Conservation (phyloP, 2,113 vertebrate genomes). For the Etia nguti region DNA sequence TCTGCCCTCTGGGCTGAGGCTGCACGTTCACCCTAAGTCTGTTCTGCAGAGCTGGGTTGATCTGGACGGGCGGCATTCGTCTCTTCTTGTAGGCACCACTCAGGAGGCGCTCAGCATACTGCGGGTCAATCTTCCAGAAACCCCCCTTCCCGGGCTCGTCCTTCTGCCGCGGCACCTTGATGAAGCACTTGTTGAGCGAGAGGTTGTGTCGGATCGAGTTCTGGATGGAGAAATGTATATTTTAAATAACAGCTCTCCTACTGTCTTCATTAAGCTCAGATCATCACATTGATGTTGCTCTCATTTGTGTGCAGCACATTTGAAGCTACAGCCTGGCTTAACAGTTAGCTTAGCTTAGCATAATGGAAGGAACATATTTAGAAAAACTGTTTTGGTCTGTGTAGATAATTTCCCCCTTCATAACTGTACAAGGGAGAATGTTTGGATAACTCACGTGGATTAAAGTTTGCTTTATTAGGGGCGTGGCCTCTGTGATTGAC, state of each 20-base stretch:
- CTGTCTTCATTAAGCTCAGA: not conserved
- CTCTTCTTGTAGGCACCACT: slow-evolving; percentile 86
- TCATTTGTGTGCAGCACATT: not conserved
- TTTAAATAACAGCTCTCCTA: not conserved
- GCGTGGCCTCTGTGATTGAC: not conserved
- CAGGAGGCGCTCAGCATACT: slow-evolving; percentile 86
- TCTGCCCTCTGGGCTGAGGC: not conserved
- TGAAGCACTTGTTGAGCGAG: slow-evolving; percentile 97
- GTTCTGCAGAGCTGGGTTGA: slow-evolving; percentile 80
- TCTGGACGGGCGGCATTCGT: slow-evolving; percentile 80
- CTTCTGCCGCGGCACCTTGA: slow-evolving; percentile 94
- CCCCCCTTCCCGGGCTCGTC: slow-evolving; percentile 93
- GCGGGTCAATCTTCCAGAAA: slow-evolving; percentile 95
- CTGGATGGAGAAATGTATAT: slow-evolving; percentile 57
- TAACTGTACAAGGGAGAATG: not conserved
- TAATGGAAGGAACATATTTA: not conserved
- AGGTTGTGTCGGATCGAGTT: slow-evolving; percentile 97
- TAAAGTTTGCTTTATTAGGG: not conserved
- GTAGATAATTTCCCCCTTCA: not conserved
- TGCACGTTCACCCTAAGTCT: slow-evolving; percentile 37
- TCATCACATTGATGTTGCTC: not conserved
- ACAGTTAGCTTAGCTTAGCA: not conserved
- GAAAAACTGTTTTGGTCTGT: not conserved
- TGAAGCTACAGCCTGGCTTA: not conserved
- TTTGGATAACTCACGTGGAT: not conserved